Evolutionary conservation across 2,888 invertebrate genomes (phyloP).

Genomic region (Apotomis betuletana): DNA sequence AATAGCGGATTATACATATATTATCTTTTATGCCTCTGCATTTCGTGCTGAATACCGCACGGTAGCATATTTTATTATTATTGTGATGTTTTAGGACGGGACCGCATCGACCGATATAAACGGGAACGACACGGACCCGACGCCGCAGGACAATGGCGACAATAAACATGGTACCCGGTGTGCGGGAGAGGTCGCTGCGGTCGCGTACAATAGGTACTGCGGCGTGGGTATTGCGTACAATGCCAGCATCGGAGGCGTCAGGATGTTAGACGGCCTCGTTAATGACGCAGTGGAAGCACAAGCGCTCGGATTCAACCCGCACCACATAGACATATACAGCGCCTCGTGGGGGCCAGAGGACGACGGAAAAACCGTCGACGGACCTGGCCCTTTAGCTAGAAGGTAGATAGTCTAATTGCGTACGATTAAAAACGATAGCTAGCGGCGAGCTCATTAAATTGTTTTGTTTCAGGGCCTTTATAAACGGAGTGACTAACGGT

Average conservation of each 20-base stretch:
- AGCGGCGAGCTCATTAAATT: slow-evolving; percentile 71
- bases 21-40: slow-evolving; percentile 13
- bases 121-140: slow-evolving; percentile 98
- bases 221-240: slow-evolving; percentile 99
- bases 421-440: slow-evolving; percentile 51
- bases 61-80: slow-evolving; percentile 28
- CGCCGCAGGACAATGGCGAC: slow-evolving; percentile 98
- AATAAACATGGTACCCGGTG: slow-evolving; percentile 99
- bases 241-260: slow-evolving; percentile 96
- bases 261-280: slow-evolving; percentile 98
- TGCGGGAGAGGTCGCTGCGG: slow-evolving; percentile 98
- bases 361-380: slow-evolving; percentile 98
- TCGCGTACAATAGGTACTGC: slow-evolving; percentile 97
- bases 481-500: slow-evolving; percentile 96
- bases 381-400: slow-evolving; percentile 95
- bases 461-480: slow-evolving; percentile 89
- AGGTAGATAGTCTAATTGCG: slow-evolving; percentile 69
- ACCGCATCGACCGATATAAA: slow-evolving; percentile 98
- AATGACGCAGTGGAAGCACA: slow-evolving; percentile 98
- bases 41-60: slow-evolving; percentile 8
- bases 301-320: slow-evolving; percentile 95
- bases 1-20: neutral
- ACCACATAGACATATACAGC: slow-evolving; percentile 98
- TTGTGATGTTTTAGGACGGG: slow-evolving; percentile 88
- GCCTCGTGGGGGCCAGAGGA: slow-evolving; percentile 99